Conservation (phyloP, 2,797 vertebrate genomes). For the Helarctos malayanus region DNA sequence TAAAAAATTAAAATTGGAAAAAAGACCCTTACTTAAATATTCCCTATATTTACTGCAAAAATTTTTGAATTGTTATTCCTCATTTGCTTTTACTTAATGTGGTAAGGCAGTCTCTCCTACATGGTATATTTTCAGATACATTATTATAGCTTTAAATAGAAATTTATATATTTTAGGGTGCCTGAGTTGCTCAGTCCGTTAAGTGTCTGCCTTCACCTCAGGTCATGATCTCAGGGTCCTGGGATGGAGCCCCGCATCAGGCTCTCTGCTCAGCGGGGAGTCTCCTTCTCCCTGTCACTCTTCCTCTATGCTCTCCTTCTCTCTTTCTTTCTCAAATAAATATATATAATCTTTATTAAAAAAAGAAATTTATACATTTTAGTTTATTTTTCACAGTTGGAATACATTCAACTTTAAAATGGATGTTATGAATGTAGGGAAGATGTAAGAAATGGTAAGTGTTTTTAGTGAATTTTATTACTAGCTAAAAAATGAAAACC, state of each 20-base stretch:
- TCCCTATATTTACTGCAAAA: not conserved
- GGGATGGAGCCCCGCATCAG: too few species aligned
- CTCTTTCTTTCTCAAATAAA: too few species aligned
- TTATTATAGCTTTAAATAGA: not conserved
- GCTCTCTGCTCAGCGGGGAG: too few species aligned
- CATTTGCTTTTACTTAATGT: not conserved
- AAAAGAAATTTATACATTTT: not conserved
- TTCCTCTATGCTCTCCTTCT: too few species aligned
- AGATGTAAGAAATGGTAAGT: constrained; percentile 52
- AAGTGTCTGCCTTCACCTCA: too few species aligned
- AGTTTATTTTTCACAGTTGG: not conserved
- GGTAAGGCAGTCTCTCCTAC: not conserved
- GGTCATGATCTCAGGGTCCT: too few species aligned
- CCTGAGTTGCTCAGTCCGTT: too few species aligned
- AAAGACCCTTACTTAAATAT: not conserved
- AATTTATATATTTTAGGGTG: not conserved
- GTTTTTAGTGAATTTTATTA: constrained; percentile 50
- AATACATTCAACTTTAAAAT: constrained; percentile 40
- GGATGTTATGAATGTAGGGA: constrained; percentile 55
- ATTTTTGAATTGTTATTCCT: not conserved
- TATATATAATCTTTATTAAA: too few species aligned
- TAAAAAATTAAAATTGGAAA: not conserved
- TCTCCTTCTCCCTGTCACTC: too few species aligned
- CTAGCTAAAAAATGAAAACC: constrained; percentile 49
- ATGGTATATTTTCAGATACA: not conserved